These are phyloP conservation scores for Apoda limacodes DNA, from an alignment of 2,888 invertebrate species.

Conservation along the genomic window DNA sequence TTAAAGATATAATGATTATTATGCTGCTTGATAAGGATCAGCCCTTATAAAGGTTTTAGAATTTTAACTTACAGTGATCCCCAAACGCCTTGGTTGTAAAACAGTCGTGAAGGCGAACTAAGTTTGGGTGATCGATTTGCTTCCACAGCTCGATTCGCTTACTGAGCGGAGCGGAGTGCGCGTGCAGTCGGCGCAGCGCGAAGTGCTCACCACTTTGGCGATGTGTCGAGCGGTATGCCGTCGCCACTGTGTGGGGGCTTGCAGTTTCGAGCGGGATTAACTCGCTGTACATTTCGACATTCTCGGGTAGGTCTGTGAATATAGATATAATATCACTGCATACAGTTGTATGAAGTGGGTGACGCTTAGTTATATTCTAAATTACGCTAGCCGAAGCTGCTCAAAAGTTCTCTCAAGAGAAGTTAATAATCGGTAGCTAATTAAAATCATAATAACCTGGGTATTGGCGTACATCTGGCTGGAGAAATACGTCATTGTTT, in stretches of 20 bases:
- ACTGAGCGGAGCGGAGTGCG: slow-evolving; percentile 81
- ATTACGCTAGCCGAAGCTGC: slow-evolving; percentile 1
- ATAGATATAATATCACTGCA: too few species aligned
- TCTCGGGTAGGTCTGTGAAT: slow-evolving; percentile 85
- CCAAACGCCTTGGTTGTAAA: slow-evolving; percentile 97
- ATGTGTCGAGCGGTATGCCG: slow-evolving; percentile 91
- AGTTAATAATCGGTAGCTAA: not conserved
- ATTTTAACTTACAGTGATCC: slow-evolving; percentile 84
- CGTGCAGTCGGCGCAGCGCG: slow-evolving; percentile 90
- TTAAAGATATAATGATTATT: too few species aligned
- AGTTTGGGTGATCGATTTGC: slow-evolving; percentile 93
- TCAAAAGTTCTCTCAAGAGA: too few species aligned
- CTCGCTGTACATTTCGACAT: slow-evolving; percentile 92
- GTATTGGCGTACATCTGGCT: slow-evolving; percentile 71
- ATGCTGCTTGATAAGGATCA: too few species aligned
- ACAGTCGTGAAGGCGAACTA: slow-evolving; percentile 91
- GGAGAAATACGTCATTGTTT: slow-evolving; percentile 78
- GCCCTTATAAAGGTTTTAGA: slow-evolving; percentile 6
- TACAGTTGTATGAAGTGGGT: too few species aligned
- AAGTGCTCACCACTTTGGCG: slow-evolving; percentile 87
- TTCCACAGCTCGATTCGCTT: slow-evolving; percentile 97
- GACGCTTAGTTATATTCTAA: too few species aligned
- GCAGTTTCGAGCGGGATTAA: slow-evolving; percentile 85
- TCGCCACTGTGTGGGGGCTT: slow-evolving; percentile 77
- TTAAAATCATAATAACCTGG: slow-evolving; percentile 30